Conservation (phyloP, 2,113 vertebrate species). For the Myiagra hebetior region DNA sequence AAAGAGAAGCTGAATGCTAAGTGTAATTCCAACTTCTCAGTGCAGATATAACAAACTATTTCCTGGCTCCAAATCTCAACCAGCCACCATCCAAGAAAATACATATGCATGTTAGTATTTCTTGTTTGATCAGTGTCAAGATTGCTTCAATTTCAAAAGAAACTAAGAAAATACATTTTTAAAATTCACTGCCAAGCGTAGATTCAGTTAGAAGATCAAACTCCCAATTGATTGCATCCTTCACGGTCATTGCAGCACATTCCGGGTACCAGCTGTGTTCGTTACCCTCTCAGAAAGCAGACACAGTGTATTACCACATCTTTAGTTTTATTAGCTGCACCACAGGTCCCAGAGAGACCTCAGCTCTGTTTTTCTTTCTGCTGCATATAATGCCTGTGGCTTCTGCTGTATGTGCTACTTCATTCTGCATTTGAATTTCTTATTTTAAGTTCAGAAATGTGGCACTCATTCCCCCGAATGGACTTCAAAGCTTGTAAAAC, state of each 20-base stretch:
- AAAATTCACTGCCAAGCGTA: background rate
- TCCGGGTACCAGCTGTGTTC: background rate
- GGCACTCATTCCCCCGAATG: background rate
- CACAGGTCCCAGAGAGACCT: background rate
- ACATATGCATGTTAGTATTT: background rate
- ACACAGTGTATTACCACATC: background rate
- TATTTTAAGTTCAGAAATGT: background rate
- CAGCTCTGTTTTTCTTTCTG: background rate
- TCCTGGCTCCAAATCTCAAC: background rate
- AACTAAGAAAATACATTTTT: background rate
- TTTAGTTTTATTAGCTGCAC: background rate
- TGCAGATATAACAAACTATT: background rate
- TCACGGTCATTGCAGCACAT: background rate
- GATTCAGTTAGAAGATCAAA: background rate
- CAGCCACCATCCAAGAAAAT: background rate
- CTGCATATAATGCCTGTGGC: background rate
- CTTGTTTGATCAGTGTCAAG: background rate
- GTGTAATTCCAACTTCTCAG: background rate
- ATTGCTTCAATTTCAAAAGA: background rate
- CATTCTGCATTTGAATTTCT: background rate
- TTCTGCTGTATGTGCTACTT: background rate
- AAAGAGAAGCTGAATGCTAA: background rate
- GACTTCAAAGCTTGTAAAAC: background rate
- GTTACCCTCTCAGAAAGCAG: background rate
- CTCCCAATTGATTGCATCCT: background rate